Conservation (phyloP, 2,113 vertebrate species). For the Pituophis catenifer region DNA sequence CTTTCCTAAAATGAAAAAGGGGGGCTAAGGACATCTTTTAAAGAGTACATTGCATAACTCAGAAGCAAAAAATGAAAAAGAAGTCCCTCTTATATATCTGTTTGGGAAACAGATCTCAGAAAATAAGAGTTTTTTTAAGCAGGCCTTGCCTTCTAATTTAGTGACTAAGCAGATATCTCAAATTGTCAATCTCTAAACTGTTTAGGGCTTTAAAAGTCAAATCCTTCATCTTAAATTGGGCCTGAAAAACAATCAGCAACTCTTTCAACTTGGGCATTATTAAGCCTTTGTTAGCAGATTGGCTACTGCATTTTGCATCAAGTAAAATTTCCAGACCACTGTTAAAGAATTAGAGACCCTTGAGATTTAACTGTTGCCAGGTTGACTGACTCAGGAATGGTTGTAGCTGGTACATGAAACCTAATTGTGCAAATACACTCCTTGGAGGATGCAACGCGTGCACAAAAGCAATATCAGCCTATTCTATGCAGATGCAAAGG, state of each 20-base stretch:
- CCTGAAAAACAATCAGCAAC: neutral
- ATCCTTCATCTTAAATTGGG: neutral
- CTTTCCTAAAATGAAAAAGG: neutral
- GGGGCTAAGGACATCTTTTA: neutral
- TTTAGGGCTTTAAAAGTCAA: neutral
- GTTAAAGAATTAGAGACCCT: neutral
- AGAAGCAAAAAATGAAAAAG: neutral
- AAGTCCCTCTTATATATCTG: neutral
- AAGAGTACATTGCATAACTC: neutral
- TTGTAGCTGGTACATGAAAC: neutral
- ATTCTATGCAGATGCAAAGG: neutral
- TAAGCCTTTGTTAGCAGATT: neutral
- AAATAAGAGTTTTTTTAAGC: neutral
- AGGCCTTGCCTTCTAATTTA: neutral
- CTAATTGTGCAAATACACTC: neutral
- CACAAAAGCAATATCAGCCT: neutral
- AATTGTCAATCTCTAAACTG: neutral
- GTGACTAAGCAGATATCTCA: neutral
- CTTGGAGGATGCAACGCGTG: neutral
- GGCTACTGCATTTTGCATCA: neutral
- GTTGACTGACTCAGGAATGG: neutral
- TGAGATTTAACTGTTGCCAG: neutral
- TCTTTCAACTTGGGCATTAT: neutral
- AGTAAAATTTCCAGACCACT: neutral
- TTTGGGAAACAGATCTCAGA: neutral